Evolutionary conservation across 92 coral and sea anemone genomes (phyloP).

Genomic region (Palythoa grandiflora): DNA sequence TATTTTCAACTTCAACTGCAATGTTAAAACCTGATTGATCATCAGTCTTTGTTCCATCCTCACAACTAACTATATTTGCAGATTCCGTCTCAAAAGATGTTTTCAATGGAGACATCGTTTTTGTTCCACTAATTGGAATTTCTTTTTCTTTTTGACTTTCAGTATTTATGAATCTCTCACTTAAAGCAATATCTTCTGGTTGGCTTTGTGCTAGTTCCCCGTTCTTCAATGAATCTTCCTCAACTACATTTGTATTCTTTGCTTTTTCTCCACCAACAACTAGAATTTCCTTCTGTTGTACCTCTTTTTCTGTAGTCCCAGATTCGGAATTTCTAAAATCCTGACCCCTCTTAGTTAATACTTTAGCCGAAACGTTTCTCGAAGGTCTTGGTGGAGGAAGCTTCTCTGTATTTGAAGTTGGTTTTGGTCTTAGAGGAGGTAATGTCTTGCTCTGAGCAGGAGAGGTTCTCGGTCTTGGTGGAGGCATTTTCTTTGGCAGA

Average conservation of each 20-base stretch:
- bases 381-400: conserved; percentile 16
- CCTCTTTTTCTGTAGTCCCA: neutral
- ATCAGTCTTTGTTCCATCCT: neutral
- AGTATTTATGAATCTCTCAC: neutral
- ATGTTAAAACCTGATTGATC: neutral
- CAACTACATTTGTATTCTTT: neutral
- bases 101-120: neutral
- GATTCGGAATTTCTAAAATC: conserved; percentile 9
- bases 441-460: conserved; percentile 14
- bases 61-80: neutral
- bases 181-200: neutral
- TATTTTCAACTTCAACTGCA: neutral
- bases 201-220: neutral
- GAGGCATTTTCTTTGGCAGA: conserved; percentile 1
- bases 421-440: conserved; percentile 14
- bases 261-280: neutral
- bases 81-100: neutral
- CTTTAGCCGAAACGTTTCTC: neutral
- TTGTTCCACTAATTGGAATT: neutral
- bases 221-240: neutral
- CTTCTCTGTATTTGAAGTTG: neutral
- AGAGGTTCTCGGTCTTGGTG: neutral
- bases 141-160: neutral
- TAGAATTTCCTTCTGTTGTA: neutral
- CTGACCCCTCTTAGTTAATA: neutral